Base-by-base conservation (phyloP, 2,113 vertebrate species). In the Oxygymnocypris stewartii region DNA sequence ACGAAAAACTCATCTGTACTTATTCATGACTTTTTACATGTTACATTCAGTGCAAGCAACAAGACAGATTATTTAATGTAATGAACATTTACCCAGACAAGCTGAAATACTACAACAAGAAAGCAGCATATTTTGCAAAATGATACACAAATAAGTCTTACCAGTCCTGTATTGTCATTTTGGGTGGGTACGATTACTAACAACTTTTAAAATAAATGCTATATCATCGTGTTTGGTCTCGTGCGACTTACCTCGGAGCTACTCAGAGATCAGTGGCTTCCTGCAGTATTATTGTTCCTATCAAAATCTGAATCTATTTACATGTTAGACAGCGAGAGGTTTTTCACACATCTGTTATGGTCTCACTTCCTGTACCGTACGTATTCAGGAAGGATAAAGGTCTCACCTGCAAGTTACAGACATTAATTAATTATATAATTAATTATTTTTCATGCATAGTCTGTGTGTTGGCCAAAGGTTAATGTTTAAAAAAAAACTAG, bases 281-380 rank as follows among this genome's bases (percentile, higher is more conserved):
- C 23, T 25, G 0, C 6, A 25, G 6, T 16, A 49, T 76, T 49
- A 10, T 74, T 44, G 20, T 44, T 74, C 2, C 10, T 6, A 25
- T 44, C 20, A n/a, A 2, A 44, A 6, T 11, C 11, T 11, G 37
- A 74, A n/a, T 44, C 37, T 74, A 1, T 42, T 44, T 6, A 6
- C 4, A 37, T 12, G 4, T 54, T 7, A 79, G 77, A 23, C 75
- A 59, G 11, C 23, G 51, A n/a, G 13, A 31, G 75, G n/a, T n/a
- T 35, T 71, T 85, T 77, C 59, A 69, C 73, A 20, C 73, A 31
- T 78, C 23, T 59, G 9, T 76, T 20, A 87, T 0, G 49, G n/a
- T 40, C 12, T 31, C 76, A 90, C 86, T 94, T 92, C 92, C 91
- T 80, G 79, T 80, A 13, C 23, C 6, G 13, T n/a, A 9, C 40